These are phyloP conservation scores for Drosophila tristis DNA, from an alignment of 1,140 invertebrate species.

Conservation along the genomic window DNA sequence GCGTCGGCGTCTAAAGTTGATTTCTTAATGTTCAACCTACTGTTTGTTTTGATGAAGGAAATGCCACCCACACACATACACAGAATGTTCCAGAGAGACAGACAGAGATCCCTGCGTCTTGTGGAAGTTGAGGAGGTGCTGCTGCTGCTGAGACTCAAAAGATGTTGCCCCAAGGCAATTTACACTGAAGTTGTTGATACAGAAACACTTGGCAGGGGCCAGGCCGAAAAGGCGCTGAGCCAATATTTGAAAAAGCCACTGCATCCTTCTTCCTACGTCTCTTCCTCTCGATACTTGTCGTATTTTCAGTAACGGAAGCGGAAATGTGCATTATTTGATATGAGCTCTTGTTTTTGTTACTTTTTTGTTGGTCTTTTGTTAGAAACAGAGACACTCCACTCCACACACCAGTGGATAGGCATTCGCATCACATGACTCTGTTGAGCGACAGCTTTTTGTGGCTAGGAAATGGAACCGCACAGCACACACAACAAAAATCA, in stretches of 20 bases:
- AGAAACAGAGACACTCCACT: background rate
- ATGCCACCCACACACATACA: conserved; percentile 60
- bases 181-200: conserved; percentile 80
- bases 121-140: conserved; percentile 1
- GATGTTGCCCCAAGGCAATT: conserved; percentile 59
- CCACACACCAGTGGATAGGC: conserved; percentile 33
- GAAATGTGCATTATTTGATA: conserved; percentile 79
- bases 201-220: conserved; percentile 65
- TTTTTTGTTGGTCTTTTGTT: conserved; percentile 12
- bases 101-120: conserved; percentile 7
- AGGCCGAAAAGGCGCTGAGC: conserved; percentile 40
- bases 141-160: conserved; percentile 49
- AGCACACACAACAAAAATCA: conserved; percentile 5
- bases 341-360: conserved; percentile 30
- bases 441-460: too few species aligned
- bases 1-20: conserved; percentile 78
- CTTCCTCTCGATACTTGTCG: conserved; percentile 24
- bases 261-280: conserved; percentile 4
- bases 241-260: conserved; percentile 54
- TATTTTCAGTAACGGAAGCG: conserved; percentile 61
- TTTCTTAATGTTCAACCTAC: conserved; percentile 75
- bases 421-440: background rate
- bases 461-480: too few species aligned
- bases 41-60: conserved; percentile 73
- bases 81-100: background rate